phyloP scores from a whole-genome alignment of 2,797 vertebrate species.

The Pangasius larnaudii region DNA sequence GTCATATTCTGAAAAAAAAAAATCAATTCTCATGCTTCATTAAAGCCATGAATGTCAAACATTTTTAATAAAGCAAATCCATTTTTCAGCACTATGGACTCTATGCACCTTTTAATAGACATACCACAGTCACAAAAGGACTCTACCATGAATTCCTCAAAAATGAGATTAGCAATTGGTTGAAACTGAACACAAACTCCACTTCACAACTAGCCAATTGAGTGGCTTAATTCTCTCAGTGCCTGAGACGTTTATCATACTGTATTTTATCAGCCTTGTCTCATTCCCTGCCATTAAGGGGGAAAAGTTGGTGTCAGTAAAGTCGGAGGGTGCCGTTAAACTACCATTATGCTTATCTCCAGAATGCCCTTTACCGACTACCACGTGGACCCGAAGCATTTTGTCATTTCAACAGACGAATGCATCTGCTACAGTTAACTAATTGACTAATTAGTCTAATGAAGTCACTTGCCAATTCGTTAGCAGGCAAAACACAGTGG shows the following conservation, averaged over 20 bases:
- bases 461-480: constrained; percentile 58
- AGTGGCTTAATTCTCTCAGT: not conserved
- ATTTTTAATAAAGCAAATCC: not conserved
- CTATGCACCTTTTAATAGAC: not conserved
- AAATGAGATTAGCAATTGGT: not conserved
- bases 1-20: not conserved
- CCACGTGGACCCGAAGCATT: constrained; percentile 48
- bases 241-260: not conserved
- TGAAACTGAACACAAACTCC: not conserved
- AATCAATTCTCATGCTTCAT: not conserved
- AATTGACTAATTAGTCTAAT: constrained; percentile 65
- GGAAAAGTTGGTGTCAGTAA: constrained; percentile 1
- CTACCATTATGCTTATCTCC: constrained; percentile 57
- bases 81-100: not conserved
- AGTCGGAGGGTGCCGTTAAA: constrained; percentile 38
- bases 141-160: not conserved
- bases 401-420: constrained; percentile 60
- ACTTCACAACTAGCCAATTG: too few species aligned
- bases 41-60: not conserved
- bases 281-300: constrained; percentile 30
- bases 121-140: not conserved
- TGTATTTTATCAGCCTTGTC: not conserved
- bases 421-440: constrained; percentile 53
- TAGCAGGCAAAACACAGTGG: constrained; percentile 48
- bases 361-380: constrained; percentile 55